Evolutionary conservation across 1,140 invertebrate species (phyloP).

Genomic region (Kradibia gibbosae): DNA sequence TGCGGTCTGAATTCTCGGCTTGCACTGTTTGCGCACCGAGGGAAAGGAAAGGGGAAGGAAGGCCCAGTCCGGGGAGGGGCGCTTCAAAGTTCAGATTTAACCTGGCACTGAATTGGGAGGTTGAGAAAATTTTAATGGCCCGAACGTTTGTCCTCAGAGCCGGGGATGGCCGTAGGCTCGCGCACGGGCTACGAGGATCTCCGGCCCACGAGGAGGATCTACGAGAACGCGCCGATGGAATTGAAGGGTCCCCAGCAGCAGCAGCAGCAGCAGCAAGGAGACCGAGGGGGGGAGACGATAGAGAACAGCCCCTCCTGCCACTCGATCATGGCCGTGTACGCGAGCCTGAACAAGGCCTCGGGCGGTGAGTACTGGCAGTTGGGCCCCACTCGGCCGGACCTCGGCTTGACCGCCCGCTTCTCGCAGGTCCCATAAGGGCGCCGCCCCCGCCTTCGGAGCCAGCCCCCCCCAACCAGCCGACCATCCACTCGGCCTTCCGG

Average conservation of each 20-base stretch:
- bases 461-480: conserved; percentile 72
- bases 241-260: background rate
- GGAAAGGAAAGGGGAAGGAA: too few species aligned
- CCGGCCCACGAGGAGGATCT: too few species aligned
- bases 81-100: too few species aligned
- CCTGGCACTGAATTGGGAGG: too few species aligned
- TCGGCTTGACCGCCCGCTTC: background rate
- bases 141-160: conserved; percentile 34
- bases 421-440: conserved; percentile 61
- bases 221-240: too few species aligned
- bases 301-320: conserved; percentile 42
- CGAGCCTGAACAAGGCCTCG: conserved; percentile 55
- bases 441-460: conserved; percentile 74
- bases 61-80: too few species aligned
- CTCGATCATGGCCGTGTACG: conserved; percentile 60
- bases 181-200: conserved; percentile 23
- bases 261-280: conserved; percentile 20
- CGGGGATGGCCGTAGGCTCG: background rate
- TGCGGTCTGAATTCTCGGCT: too few species aligned
- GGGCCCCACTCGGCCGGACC: too few species aligned
- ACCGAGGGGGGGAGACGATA: background rate
- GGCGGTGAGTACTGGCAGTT: conserved; percentile 53
- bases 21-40: too few species aligned
- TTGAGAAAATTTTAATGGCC: too few species aligned
- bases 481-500: conserved; percentile 61